A percentile compares a stretch with the other conserved stretches of the same genome.
Conservation (phyloP, 2,113 vertebrate genomes). For the Podiceps cristatus region DNA sequence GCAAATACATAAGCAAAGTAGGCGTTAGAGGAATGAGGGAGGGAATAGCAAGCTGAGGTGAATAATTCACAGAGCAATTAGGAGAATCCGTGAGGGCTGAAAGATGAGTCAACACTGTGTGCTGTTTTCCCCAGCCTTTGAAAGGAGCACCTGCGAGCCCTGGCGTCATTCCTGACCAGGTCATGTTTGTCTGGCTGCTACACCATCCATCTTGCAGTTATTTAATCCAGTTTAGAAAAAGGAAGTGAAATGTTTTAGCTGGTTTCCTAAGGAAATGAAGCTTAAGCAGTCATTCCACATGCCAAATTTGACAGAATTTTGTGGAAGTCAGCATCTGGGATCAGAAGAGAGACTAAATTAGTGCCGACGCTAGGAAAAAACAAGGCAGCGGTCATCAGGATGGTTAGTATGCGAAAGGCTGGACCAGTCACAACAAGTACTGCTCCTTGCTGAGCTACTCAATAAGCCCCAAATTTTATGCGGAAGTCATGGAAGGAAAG, state of each 20-base stretch:
- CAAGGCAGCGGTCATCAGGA: background rate
- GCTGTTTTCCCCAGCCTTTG: background rate
- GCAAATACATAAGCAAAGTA: background rate
- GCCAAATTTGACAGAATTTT: conserved; percentile 31
- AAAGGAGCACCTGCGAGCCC: conserved; percentile 44
- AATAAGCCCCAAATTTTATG: background rate
- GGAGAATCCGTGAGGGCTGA: background rate
- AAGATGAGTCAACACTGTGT: background rate
- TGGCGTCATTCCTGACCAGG: conserved; percentile 36
- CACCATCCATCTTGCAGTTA: conserved; percentile 1
- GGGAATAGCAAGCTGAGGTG: background rate
- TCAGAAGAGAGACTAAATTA: background rate
- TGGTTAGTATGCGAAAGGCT: background rate
- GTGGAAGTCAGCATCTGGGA: conserved; percentile 23
- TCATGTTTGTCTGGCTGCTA: conserved; percentile 56
- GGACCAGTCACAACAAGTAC: accelerated
- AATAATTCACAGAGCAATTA: conserved; percentile 46
- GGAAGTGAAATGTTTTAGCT: conserved; percentile 49
- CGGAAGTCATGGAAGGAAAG: background rate
- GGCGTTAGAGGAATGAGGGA: background rate
- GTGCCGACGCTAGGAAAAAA: background rate
- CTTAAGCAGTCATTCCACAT: conserved; percentile 30
- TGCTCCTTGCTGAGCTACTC: background rate
- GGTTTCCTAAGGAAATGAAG: conserved; percentile 68
- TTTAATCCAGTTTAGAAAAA: conserved; percentile 42